phyloP scores from a whole-genome alignment of 2,888 invertebrate species.

The Thereva unica region DNA sequence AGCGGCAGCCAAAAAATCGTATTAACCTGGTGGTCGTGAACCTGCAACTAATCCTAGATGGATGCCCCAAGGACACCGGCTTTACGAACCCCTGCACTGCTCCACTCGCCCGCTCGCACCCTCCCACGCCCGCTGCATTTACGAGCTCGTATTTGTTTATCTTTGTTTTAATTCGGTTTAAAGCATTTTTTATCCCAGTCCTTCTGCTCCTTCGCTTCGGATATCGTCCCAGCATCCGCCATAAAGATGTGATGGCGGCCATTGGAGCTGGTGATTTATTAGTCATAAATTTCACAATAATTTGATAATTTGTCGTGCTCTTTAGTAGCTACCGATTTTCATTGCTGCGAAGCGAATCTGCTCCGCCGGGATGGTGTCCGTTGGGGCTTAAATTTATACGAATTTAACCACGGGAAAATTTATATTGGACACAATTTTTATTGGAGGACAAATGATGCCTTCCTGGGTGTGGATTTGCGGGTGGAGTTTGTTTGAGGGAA shows the following conservation, averaged over 20 bases:
- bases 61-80: too few species aligned
- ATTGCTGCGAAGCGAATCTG: neutral
- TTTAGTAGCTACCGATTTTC: neutral
- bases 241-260: slow-evolving; percentile 6
- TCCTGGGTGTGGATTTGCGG: too few species aligned
- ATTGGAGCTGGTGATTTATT: slow-evolving; percentile 9
- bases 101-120: neutral
- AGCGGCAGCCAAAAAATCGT: too few species aligned
- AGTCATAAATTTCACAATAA: slow-evolving; percentile 16
- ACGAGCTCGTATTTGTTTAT: slow-evolving; percentile 4
- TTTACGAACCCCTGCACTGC: too few species aligned
- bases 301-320: slow-evolving; percentile 21
- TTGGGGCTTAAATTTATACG: too few species aligned
- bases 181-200: neutral
- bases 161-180: slow-evolving; percentile 11
- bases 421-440: too few species aligned
- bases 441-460: too few species aligned
- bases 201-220: neutral
- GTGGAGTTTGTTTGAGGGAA: too few species aligned
- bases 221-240: neutral
- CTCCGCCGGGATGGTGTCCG: neutral
- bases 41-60: too few species aligned
- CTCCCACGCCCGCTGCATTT: neutral
- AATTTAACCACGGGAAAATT: too few species aligned
- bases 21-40: too few species aligned